Percentiles rank a stretch among this genome's conserved stretches.
These are phyloP conservation scores for Chrysomela aeneicollis DNA, from an alignment of 2,888 invertebrate genomes.

Conservation along the genomic window DNA sequence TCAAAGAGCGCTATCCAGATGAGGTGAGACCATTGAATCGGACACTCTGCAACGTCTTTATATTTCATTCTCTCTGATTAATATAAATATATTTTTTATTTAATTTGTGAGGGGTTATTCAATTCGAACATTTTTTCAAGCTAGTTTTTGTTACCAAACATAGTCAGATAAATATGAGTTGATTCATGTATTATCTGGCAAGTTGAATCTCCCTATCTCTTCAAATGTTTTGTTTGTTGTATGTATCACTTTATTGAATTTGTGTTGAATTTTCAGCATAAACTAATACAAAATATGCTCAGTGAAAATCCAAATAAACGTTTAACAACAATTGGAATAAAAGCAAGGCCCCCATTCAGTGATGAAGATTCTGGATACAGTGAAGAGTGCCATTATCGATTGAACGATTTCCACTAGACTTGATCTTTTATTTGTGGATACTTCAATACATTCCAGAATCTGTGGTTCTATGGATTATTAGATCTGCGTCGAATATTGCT, in stretches of 20 bases:
- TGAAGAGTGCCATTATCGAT: slow-evolving; percentile 40
- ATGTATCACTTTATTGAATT: no score
- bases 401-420: slow-evolving; percentile 38
- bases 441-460: slow-evolving; percentile 6
- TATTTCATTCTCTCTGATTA: no score
- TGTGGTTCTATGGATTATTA: slow-evolving; percentile 4
- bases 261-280: slow-evolving; percentile 65
- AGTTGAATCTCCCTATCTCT: no score
- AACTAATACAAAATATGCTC: slow-evolving; percentile 80
- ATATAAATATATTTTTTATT: no score
- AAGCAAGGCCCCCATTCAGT: slow-evolving; percentile 68
- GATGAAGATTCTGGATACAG: slow-evolving; percentile 57
- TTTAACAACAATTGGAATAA: slow-evolving; percentile 78
- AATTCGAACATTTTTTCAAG: no score
- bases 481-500: not conserved
- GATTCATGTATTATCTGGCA: no score
- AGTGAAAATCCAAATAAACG: slow-evolving; percentile 75
- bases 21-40: slow-evolving; percentile 70
- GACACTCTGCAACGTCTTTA: no score
- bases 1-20: slow-evolving; percentile 69
- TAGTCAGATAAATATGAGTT: no score
- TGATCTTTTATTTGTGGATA: slow-evolving; percentile 21
- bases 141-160: no score
- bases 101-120: no score
- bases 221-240: no score